Percentiles rank a stretch among this genome's conserved stretches.
phyloP scores from a whole-genome alignment of 30 jellyfish, hydroid and myxozoan species.

The Sanderia malayensis region DNA sequence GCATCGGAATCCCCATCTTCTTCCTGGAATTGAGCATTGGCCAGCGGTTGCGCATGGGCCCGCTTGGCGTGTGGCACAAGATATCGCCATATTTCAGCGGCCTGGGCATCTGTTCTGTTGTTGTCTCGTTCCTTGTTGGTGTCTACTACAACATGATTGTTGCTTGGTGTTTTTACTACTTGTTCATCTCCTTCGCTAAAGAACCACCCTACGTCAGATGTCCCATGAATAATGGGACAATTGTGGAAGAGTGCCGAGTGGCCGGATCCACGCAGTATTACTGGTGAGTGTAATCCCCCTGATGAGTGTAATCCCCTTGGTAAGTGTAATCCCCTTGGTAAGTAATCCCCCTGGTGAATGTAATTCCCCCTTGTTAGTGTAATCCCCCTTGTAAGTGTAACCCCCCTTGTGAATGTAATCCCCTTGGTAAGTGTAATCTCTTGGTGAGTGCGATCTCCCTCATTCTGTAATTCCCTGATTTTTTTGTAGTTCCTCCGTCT shows the following conservation, averaged over 20 bases:
- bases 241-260: constrained; percentile 72
- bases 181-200: constrained; percentile 77
- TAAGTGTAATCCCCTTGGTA: too few species aligned
- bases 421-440: too few species aligned
- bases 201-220: constrained; percentile 77
- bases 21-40: constrained; percentile 90
- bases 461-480: too few species aligned
- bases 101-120: constrained; percentile 83
- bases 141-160: constrained; percentile 91
- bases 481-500: too few species aligned
- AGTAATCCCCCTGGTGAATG: too few species aligned
- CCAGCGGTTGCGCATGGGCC: constrained; percentile 97
- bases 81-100: constrained; percentile 80
- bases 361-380: too few species aligned
- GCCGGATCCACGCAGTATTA: constrained; percentile 86
- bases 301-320: too few species aligned
- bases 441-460: too few species aligned
- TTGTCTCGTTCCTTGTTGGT: constrained; percentile 88
- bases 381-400: too few species aligned
- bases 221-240: constrained; percentile 60
- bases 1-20: constrained; percentile 87
- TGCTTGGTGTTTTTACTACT: constrained; percentile 88
- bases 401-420: too few species aligned
- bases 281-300: too few species aligned
- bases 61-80: constrained; percentile 84